These are phyloP conservation scores for Lipotes vexillifer DNA, from an alignment of 2,113 vertebrate genomes.

Conservation along the genomic window DNA sequence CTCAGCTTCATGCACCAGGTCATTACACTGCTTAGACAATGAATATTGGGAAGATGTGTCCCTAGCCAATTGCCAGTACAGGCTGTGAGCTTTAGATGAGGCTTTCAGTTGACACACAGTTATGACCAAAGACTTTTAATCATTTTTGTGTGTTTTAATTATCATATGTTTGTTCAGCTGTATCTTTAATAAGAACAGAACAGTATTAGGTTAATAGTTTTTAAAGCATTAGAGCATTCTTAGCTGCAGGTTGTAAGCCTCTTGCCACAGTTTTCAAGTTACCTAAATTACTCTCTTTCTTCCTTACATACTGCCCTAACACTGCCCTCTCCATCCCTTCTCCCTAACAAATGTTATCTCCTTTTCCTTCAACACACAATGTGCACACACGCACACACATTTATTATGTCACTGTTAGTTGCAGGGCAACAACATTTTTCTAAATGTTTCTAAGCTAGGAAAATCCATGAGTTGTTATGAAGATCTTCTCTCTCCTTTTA, in stretches of 20 bases:
- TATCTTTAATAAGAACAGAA: slow-evolving; percentile 68
- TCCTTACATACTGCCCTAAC: background rate
- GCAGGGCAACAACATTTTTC: background rate
- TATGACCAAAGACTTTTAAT: slow-evolving; percentile 70
- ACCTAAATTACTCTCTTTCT: background rate
- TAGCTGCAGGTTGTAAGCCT: slow-evolving; percentile 58
- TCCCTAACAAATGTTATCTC: background rate
- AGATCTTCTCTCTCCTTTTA: background rate
- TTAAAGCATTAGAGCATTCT: slow-evolving; percentile 54
- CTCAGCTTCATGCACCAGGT: slow-evolving; percentile 13
- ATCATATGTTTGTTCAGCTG: slow-evolving; percentile 55
- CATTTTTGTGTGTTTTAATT: slow-evolving; percentile 75
- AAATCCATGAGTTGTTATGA: background rate
- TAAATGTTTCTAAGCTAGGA: slow-evolving; percentile 1
- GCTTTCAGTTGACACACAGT: slow-evolving; percentile 49
- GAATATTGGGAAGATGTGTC: slow-evolving; percentile 32
- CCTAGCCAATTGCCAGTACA: slow-evolving; percentile 31
- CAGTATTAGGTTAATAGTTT: slow-evolving; percentile 57
- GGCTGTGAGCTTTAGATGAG: slow-evolving; percentile 44
- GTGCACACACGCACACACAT: background rate
- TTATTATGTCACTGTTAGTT: slow-evolving; percentile 27
- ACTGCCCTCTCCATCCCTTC: background rate
- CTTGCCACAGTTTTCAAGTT: slow-evolving; percentile 8
- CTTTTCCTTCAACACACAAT: background rate
- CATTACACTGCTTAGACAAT: slow-evolving; percentile 19